Conservation (phyloP, 1,140 invertebrate species). For the Macrotrachela quadricornifera region DNA sequence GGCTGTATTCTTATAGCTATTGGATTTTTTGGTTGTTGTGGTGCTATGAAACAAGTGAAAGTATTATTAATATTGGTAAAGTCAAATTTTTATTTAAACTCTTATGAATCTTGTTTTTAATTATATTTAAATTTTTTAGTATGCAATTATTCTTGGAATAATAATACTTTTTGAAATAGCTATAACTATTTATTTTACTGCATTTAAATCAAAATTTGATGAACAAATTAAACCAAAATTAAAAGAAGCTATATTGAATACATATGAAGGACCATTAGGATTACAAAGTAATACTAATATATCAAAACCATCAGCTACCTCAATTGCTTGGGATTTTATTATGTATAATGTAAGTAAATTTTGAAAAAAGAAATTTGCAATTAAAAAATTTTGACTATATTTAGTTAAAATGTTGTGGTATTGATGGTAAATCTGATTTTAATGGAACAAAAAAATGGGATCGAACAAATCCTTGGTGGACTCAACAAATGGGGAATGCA, state of each 20-base stretch:
- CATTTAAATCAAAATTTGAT: no score
- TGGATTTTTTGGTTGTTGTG: conserved; percentile 6
- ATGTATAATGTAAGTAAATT: conserved; percentile 4
- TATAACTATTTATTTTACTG: no score
- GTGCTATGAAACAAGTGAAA: conserved; percentile 2
- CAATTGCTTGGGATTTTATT: conserved; percentile 4
- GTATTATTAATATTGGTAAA: not conserved
- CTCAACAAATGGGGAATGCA: not conserved
- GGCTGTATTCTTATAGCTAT: not conserved
- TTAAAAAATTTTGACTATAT: not conserved
- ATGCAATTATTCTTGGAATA: no score
- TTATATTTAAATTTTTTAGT: no score
- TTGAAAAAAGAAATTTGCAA: not conserved
- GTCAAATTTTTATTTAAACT: no score
- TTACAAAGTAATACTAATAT: no score
- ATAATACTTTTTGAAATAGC: no score
- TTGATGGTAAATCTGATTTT: conserved; percentile 1
- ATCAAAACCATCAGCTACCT: not conserved
- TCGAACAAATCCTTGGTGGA: conserved; percentile 1
- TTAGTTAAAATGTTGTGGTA: conserved; percentile 7
- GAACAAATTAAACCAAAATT: no score
- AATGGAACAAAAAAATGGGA: not conserved
- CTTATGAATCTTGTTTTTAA: no score
- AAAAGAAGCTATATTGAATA: no score
- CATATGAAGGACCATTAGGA: no score